Evolutionary conservation across 2,797 vertebrate genomes (phyloP), one percentile per base, ranked within the genome.

Genomic region (Spinus pinus): DNA sequence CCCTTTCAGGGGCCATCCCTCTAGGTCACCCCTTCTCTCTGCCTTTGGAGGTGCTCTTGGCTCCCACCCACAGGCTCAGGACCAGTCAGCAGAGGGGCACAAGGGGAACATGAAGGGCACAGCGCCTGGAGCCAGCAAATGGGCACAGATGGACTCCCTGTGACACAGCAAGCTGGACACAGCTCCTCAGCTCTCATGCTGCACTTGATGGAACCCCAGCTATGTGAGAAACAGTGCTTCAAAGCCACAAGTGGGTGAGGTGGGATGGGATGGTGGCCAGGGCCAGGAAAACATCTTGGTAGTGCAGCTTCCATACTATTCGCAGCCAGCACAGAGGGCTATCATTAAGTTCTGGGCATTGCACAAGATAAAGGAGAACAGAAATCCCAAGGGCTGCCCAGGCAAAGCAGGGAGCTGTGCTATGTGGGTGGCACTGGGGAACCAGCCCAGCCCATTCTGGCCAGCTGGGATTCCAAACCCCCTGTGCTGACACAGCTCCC

Each of bases 201-300:
- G 57, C 31, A 53, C 72, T 49, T 0, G 0, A 37, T 0, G 60
- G 56, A 46, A 73, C 33, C 19, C 27, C 0, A 10, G 51, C 60
- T 47, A 18, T 12, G 54, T 10, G 19, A 73, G 57, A 82, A 87
- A 64, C 61, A 25, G 33, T 8, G 39, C 42, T 80, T 17, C 56
- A 67, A 86, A 89, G 64, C 90, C 92, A 65, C 67, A 71, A 70
- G 73, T 14, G 66, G 41, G 33, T 79, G 60, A 93, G 81, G 46
- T 83, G 41, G 41, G 41, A 42, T 83, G 91, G 88, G 42, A 74
- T 0, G 1, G 74, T 3, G 2, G 87, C 67, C 75, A 88, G 82
- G 54, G 57, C 31, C 53, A 64, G 88, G 49, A 88, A 90, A 95
- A 71, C 17, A 12, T 81, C 64, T 50, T 0, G 3, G 62, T 27